Evolutionary conservation across 2,888 invertebrate genomes (phyloP), one percentile per base, ranked within the genome.

Genomic region (Pemphredon lugubris): DNA sequence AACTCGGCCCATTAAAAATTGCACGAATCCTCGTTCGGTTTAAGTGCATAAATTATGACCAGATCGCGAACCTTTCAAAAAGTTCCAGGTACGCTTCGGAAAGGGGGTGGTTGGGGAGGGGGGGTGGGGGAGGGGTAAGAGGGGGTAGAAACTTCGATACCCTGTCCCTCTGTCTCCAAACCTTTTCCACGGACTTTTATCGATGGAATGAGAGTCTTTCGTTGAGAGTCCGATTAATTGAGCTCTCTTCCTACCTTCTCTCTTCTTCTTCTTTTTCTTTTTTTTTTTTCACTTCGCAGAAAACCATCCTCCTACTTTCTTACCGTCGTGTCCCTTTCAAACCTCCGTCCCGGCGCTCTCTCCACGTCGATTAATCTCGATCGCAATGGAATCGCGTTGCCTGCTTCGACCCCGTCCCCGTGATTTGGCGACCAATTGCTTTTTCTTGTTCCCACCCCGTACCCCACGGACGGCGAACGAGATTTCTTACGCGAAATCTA

Each of bases 41-140:
- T 79, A 81, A 84, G 83, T 85, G 84, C 83, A 86, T 88, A 85
- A 87, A 87, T 88, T 87, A 88, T 86, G 83, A 84, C 82, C 80
- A 80, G 79, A 82, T 83, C 77, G 79, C 73, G 79, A 80, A 85
- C 75, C 76, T 71, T 57, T 73, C 63, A 67, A 69, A 75, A 83
- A 84, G 75, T 82, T 84, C 77, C 23, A 57, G 59, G 53, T 21
- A 54, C 47, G 67, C 44, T 39, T 39, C 23, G 37, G 40, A 23
- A 47, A 66, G 53, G 23, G 61, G 48, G 26, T 20, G n/a, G 51
- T 18, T 45, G 48, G 30, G 20, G 32, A 16, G 6, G 47, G 5
- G 7, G 26, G 26, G 26, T 26, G 26, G 0, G 21, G 14, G 16
- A 9, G 16, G 16, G 21, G 20, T n/a, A n/a, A n/a, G 5, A 45